Evolutionary conservation across 2,797 vertebrate genomes (phyloP).

Genomic region (Liparis tanakae): DNA sequence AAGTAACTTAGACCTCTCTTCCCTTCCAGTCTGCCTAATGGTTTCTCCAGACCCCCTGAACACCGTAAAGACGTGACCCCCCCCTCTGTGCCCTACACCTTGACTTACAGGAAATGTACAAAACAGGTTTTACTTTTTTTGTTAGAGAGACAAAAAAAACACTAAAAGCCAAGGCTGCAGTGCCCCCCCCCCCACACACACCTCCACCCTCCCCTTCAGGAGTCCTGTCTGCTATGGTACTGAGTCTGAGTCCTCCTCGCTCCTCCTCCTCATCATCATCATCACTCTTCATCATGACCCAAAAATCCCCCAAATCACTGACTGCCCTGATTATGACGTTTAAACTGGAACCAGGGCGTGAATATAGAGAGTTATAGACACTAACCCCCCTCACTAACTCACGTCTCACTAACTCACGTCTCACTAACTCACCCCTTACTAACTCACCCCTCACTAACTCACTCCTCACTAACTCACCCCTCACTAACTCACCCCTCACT

Average conservation of each 20-base stretch:
- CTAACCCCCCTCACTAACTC: too few relatives aligned
- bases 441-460: too few relatives aligned
- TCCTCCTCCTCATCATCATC: too few relatives aligned
- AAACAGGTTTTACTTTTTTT: slow-evolving; percentile 71
- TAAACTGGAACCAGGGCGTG: too few relatives aligned
- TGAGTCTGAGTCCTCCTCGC: background rate
- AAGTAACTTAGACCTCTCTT: slow-evolving; percentile 75
- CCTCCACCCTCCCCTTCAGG: slow-evolving; percentile 4
- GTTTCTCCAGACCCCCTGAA: slow-evolving; percentile 75
- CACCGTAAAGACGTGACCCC: slow-evolving; percentile 60
- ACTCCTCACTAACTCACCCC: too few relatives aligned
- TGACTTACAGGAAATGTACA: slow-evolving; percentile 81
- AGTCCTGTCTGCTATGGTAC: slow-evolving; percentile 7
- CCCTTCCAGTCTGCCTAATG: slow-evolving; percentile 73
- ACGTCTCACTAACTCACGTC: too few relatives aligned
- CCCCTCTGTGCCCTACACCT: slow-evolving; percentile 71
- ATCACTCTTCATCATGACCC: background rate
- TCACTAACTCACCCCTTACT: too few relatives aligned
- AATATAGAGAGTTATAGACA: too few relatives aligned
- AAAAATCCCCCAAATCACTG: background rate
- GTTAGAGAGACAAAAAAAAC: slow-evolving; percentile 21
- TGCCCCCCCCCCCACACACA: slow-evolving; percentile 37
- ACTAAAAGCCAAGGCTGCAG: slow-evolving; percentile 58
- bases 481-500: too few relatives aligned
- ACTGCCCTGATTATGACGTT: too few relatives aligned